Evolutionary conservation across 2,888 invertebrate genomes (phyloP), one percentile per base, ranked within the genome.

Genomic region (Keiferia lycopersicella): DNA sequence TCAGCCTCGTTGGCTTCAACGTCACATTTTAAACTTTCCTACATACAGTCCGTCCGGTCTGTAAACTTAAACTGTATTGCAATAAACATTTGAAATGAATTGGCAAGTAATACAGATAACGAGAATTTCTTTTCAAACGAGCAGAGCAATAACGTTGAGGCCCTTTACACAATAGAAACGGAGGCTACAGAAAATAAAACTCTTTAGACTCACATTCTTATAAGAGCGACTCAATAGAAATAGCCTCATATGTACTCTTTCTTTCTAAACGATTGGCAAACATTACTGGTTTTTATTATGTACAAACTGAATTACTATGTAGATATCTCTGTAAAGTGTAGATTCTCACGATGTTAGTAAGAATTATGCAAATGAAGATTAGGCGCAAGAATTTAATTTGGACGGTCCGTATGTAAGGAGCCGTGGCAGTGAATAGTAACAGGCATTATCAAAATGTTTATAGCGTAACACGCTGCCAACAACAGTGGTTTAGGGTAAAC

Each of bases 391-490:
- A 22, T 58, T 58, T 58, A 38, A 58, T 58, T 58, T 39, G 18
- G 38, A 38, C 18, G 58, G 58, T 58, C 58, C 38, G 45, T 60
- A 60, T 60, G 38, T 45, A 60, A n/a, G 26, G 2, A 22, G 45
- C 60, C 26, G 34, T 34, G 30, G 53, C 53, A 62, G 51, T 53
- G 62, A 62, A 51, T 62, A 34, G 62, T 39, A 62, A 38, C 51
- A 62, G 62, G n/a, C 62, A 62, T 53, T 51, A 62, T 51, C 62
- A 39, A 62, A 62, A 62, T 61, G 62, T 62, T 62, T 62, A 62
- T 62, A 62, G 53, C 51, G 39, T 38, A 39, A 38, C 51, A 51
- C 51, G 53, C 62, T 51, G 62, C 62, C 62, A 62, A 62, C 62
- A 51, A 39, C 20, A 20, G 53, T 53, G 53, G 51, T 39, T 62